Percentiles rank a stretch among this genome's conserved stretches.
Evolutionary conservation across 2,113 vertebrate species (phyloP).

Genomic region (Mus musculus): GRCm39 chr12:37738001-37738500

Average conservation of each 20-base stretch:
- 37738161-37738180: not conserved
- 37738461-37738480: not conserved
- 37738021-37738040: not conserved
- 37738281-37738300: not conserved
- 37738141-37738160: not conserved
- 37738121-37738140: not conserved
- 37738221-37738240: not conserved
- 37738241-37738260: not conserved
- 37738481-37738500: not conserved
- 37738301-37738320: not conserved
- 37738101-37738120: not conserved
- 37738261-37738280: not conserved
- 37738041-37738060: not conserved
- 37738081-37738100: conserved; percentile 5
- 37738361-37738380: not conserved
- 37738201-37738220: not conserved
- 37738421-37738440: not conserved
- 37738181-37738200: not conserved
- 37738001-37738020: not conserved
- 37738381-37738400: not conserved
- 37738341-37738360: not conserved
- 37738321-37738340: not conserved
- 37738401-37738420: conserved; percentile 7
- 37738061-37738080: not conserved
- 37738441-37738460: not conserved